phyloP scores from a whole-genome alignment of 2,888 invertebrate species.

The Mesopsocus fuscifrons region DNA sequence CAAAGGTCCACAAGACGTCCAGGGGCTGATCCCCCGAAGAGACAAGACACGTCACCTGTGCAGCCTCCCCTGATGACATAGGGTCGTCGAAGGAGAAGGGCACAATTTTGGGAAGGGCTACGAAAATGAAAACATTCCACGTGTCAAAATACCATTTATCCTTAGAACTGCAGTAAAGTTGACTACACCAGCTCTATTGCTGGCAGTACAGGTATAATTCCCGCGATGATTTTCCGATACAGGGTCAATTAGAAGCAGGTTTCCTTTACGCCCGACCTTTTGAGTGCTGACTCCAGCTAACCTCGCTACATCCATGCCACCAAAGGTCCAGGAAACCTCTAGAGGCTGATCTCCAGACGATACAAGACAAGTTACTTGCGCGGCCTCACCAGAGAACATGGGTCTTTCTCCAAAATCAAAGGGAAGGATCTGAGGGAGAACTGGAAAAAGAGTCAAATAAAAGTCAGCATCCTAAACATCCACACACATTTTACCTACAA shows the following conservation, averaged over 20 bases:
- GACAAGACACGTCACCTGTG: slow-evolving; percentile 20
- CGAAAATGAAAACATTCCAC: slow-evolving; percentile 15
- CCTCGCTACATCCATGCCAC: slow-evolving; percentile 16
- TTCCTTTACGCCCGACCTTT: slow-evolving; percentile 25
- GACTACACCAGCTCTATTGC: slow-evolving; percentile 35
- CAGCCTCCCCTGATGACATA: slow-evolving; percentile 19
- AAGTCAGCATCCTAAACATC: no score
- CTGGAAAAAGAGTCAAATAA: no score
- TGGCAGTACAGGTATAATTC: slow-evolving; percentile 40
- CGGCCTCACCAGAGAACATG: slow-evolving; percentile 46
- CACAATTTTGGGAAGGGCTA: slow-evolving; percentile 42
- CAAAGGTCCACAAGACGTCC: slow-evolving; percentile 25
- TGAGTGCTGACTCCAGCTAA: slow-evolving; percentile 15
- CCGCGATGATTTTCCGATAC: slow-evolving; percentile 39
- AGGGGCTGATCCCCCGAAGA: slow-evolving; percentile 25
- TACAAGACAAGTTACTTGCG: slow-evolving; percentile 45
- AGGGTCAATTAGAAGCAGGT: slow-evolving; percentile 25
- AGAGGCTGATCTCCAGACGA: slow-evolving; percentile 57
- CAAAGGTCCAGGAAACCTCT: slow-evolving; percentile 42
- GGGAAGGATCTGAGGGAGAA: slow-evolving; percentile 35
- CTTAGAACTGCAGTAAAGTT: slow-evolving; percentile 34
- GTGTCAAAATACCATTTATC: slow-evolving; percentile 44
- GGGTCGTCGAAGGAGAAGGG: slow-evolving; percentile 34
- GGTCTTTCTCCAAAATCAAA: slow-evolving; percentile 33
- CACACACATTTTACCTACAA: no score